Percentiles rank a stretch among this genome's conserved stretches.
phyloP scores from a whole-genome alignment of 64 coral and sea anemone genomes.

The Pachyseris speciosa region DNA sequence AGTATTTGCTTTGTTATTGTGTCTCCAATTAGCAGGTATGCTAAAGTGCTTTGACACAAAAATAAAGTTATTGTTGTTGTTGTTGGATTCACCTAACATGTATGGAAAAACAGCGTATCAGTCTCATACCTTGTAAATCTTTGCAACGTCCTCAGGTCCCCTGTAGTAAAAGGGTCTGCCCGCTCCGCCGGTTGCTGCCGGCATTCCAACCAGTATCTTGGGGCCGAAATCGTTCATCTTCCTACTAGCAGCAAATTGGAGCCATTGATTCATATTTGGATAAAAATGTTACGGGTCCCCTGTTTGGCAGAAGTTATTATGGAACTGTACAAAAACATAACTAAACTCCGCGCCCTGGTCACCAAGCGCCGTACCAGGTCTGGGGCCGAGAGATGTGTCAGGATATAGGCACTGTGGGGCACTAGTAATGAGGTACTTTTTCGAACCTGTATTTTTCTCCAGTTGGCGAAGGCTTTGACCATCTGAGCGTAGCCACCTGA shows the following conservation, averaged over 20 bases:
- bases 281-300: background rate
- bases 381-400: background rate
- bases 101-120: too few relatives aligned
- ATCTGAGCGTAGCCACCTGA: constrained; percentile 12
- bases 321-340: constrained; percentile 1
- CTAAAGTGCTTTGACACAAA: too few relatives aligned
- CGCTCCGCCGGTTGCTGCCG: background rate
- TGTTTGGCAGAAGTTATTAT: background rate
- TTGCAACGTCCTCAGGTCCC: background rate
- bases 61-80: too few relatives aligned
- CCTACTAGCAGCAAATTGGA: background rate
- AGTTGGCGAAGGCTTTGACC: background rate
- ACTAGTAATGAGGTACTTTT: constrained; percentile 5
- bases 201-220: constrained; percentile 18
- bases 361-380: background rate
- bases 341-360: background rate
- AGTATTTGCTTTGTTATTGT: too few relatives aligned
- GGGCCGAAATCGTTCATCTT: background rate
- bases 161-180: background rate
- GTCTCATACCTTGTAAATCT: constrained; percentile 9
- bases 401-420: constrained; percentile 9
- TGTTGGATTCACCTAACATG: too few relatives aligned
- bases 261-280: constrained; percentile 7
- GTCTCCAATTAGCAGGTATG: too few relatives aligned
- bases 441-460: background rate